Evolutionary conservation across 2,113 vertebrate genomes (phyloP).

Genomic region (Sula dactylatra): DNA sequence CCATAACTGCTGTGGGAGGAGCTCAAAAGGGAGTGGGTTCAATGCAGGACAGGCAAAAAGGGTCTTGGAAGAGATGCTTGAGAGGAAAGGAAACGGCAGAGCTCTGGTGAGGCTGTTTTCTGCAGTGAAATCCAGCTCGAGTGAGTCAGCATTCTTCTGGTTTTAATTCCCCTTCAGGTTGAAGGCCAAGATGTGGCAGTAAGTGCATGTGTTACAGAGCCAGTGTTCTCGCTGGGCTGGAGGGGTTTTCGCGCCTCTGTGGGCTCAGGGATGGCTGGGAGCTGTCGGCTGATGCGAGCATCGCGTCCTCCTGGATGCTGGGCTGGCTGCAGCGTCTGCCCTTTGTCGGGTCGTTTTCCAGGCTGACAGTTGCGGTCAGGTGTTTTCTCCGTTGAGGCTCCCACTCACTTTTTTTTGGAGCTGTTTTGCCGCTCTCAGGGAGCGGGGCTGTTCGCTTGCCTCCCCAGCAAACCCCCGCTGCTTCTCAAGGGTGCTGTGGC

Average conservation of each 20-base stretch:
- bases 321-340: neutral
- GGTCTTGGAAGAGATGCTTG: neutral
- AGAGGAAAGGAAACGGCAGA: neutral
- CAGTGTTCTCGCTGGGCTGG: neutral
- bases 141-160: neutral
- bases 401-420: neutral
- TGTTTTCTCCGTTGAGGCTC: neutral
- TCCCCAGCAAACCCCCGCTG: neutral
- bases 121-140: neutral
- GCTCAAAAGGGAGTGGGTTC: neutral
- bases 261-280: neutral
- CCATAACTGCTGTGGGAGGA: fast-evolving
- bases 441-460: neutral
- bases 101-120: neutral
- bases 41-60: neutral
- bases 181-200: neutral
- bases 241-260: neutral
- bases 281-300: neutral
- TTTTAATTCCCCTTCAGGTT: neutral
- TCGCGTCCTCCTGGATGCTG: neutral
- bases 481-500: neutral
- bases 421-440: neutral
- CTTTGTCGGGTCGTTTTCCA: neutral
- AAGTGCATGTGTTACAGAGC: neutral
- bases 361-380: neutral